Conservation (phyloP, 1,140 invertebrate genomes). For the Microvelia longipes region DNA sequence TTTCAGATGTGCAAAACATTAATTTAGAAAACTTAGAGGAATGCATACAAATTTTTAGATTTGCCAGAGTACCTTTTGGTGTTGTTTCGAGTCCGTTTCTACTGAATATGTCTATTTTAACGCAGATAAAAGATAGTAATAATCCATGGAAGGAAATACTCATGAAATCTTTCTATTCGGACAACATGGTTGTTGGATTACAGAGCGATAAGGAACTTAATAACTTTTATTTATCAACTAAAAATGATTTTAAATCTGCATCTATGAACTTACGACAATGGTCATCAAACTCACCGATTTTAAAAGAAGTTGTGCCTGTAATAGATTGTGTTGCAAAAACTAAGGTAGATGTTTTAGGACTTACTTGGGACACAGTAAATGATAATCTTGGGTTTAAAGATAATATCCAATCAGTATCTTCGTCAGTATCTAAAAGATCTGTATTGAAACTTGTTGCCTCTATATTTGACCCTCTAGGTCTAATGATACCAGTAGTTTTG, state of each 20-base stretch:
- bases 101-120: neutral
- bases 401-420: neutral
- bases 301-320: neutral
- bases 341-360: neutral
- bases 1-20: neutral
- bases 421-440: neutral
- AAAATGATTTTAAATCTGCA: neutral
- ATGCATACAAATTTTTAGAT: neutral
- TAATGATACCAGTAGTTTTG: neutral
- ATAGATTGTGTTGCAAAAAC: neutral
- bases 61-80: neutral
- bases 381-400: neutral
- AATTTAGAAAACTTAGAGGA: neutral
- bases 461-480: neutral
- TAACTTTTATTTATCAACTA: neutral
- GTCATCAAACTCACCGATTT: neutral
- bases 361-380: neutral
- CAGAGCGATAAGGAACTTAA: neutral
- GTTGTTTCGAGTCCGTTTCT: neutral
- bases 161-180: neutral
- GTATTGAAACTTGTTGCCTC: neutral
- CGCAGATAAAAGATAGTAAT: neutral
- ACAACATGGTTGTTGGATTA: neutral
- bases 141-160: neutral
- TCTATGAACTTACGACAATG: neutral